Percentiles rank a stretch among this genome's conserved stretches.
Conservation (phyloP, 2,113 vertebrate species). For the Dicaeum eximium region DNA sequence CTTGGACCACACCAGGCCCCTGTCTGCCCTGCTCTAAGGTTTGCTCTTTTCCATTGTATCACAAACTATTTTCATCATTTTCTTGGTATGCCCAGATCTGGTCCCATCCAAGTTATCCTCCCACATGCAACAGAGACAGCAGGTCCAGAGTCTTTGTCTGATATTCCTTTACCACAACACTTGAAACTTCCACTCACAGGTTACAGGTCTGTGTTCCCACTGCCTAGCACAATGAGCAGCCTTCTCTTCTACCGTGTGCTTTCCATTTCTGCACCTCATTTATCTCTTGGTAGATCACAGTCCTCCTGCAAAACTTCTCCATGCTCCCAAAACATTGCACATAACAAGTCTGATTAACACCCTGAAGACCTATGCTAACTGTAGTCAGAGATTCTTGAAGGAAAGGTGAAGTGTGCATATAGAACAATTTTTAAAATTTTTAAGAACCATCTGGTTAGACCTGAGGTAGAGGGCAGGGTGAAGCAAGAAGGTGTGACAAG, state of each 20-base stretch:
- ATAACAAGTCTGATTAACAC: not conserved
- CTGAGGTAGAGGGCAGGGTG: fast-evolving
- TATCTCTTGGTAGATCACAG: not conserved
- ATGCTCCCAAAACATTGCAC: not conserved
- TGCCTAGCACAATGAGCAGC: not conserved
- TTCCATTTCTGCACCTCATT: not conserved
- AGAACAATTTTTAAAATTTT: fast-evolving
- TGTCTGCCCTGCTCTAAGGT: not conserved
- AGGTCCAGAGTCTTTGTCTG: not conserved
- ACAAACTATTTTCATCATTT: not conserved
- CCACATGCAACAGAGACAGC: fast-evolving
- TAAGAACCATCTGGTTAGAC: not conserved
- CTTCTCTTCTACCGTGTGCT: not conserved
- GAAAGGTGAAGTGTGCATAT: fast-evolving
- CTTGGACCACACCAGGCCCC: no score
- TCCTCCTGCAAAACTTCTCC: not conserved
- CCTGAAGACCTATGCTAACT: not conserved
- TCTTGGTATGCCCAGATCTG: not conserved
- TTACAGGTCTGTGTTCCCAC: not conserved
- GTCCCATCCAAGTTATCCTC: not conserved
- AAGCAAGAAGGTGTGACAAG: not conserved
- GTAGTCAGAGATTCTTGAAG: not conserved
- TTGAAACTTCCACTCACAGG: not conserved
- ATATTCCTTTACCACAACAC: not conserved
- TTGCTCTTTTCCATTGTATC: not conserved